Conservation (phyloP, 2,888 invertebrate genomes). For the Brachylomia viminalis region DNA sequence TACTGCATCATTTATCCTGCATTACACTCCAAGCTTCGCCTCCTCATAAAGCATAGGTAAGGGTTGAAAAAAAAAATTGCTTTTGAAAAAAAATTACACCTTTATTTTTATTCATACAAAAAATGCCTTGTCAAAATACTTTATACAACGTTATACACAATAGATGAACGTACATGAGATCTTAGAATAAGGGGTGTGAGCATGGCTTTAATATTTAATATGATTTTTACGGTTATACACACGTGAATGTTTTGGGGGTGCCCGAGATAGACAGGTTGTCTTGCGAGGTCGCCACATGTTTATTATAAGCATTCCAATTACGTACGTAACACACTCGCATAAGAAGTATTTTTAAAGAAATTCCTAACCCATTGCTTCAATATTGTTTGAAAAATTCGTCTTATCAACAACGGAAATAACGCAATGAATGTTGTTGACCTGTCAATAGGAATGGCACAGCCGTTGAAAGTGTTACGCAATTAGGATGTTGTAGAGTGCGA, state of each 20-base stretch:
- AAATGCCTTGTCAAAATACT: slow-evolving; percentile 85
- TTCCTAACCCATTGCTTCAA: not conserved
- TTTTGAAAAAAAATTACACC: slow-evolving; percentile 82
- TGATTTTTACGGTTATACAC: slow-evolving; percentile 8
- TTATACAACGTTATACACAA: slow-evolving; percentile 83
- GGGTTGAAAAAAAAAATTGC: slow-evolving; percentile 56
- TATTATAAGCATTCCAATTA: not conserved
- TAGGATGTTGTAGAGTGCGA: not conserved
- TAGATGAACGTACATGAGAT: slow-evolving; percentile 66
- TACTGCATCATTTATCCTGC: not conserved
- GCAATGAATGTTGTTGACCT: not conserved
- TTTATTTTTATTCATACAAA: slow-evolving; percentile 82
- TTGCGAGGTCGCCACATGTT: accelerated
- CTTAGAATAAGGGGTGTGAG: slow-evolving; percentile 53
- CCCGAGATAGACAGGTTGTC: not conserved
- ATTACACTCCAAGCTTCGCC: not conserved
- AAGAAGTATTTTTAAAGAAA: not conserved
- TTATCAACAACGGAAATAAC: not conserved
- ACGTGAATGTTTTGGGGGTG: not conserved
- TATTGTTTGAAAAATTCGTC: not conserved
- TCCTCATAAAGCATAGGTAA: not conserved
- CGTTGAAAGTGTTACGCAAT: no score
- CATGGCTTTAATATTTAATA: slow-evolving; percentile 26
- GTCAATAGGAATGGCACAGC: not conserved
- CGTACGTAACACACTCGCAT: not conserved